phyloP scores from a whole-genome alignment of 30 jellyfish, hydroid and myxozoan species.

The Pelagia noctiluca region DNA sequence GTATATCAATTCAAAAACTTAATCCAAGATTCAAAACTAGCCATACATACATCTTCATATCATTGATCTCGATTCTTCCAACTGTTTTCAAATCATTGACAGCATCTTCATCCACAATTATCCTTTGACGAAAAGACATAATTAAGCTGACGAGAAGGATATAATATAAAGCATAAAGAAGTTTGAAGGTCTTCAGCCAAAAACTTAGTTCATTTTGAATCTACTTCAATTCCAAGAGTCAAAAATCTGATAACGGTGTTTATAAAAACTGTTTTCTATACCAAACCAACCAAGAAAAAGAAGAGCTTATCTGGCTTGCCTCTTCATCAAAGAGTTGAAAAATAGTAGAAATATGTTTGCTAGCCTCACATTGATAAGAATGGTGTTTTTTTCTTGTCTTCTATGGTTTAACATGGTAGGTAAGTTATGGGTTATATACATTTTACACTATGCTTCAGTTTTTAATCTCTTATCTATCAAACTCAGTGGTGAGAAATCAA shows the following conservation, averaged over 20 bases:
- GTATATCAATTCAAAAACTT: conserved; percentile 20
- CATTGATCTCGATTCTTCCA: conserved; percentile 30
- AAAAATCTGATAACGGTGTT: not conserved
- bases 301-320: not conserved
- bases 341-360: too few species aligned
- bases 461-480: too few species aligned
- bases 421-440: too few species aligned
- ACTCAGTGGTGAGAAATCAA: too few species aligned
- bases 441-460: too few species aligned
- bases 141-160: too few species aligned
- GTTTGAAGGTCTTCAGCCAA: not conserved
- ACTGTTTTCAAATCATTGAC: conserved; percentile 20
- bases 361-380: too few species aligned
- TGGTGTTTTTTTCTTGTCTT: too few species aligned
- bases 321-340: too few species aligned
- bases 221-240: not conserved
- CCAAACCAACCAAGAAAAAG: not conserved
- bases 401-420: too few species aligned
- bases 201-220: too few species aligned
- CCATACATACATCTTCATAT: conserved; percentile 6
- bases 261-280: not conserved
- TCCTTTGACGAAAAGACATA: not conserved
- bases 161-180: not conserved
- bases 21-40: not conserved
- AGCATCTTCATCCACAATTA: conserved; percentile 26